A percentile compares a stretch with the other conserved stretches of the same genome.
phyloP scores from a whole-genome alignment of 2,113 vertebrate species.

The Ailurus styani region DNA sequence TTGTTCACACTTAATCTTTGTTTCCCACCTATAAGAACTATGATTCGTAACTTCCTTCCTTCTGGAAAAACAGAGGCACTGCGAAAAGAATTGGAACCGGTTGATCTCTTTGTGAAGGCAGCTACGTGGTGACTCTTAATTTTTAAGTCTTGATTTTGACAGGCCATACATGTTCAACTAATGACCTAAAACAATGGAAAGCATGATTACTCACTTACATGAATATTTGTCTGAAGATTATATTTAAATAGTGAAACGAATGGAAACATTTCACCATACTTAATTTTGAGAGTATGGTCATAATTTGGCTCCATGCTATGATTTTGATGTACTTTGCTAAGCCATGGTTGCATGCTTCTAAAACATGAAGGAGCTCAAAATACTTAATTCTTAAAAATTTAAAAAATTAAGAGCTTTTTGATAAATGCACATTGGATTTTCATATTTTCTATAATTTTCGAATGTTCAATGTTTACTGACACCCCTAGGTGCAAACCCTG shows the following conservation, averaged over 20 bases:
- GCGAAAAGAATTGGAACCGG: background rate
- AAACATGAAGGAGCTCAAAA: background rate
- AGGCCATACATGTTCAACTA: background rate
- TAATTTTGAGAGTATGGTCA: background rate
- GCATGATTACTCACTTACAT: background rate
- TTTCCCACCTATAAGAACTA: background rate
- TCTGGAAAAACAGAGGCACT: background rate
- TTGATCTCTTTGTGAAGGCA: background rate
- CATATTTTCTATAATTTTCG: background rate
- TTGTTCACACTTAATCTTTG: background rate
- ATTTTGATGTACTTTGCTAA: background rate
- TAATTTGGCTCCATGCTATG: background rate
- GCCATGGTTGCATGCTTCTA: background rate
- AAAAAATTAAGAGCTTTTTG: background rate
- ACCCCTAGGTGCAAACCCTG: background rate
- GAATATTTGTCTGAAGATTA: background rate
- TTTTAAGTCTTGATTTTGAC: background rate
- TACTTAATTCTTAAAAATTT: background rate
- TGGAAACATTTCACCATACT: background rate
- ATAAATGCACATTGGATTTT: background rate
- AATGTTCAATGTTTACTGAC: background rate
- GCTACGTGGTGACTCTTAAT: background rate
- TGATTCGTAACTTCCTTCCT: background rate
- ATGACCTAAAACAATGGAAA: background rate
- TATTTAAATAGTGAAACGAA: background rate